Evolutionary conservation across 1,140 invertebrate genomes (phyloP).

Genomic region (Dinothrombium tinctorium): DNA sequence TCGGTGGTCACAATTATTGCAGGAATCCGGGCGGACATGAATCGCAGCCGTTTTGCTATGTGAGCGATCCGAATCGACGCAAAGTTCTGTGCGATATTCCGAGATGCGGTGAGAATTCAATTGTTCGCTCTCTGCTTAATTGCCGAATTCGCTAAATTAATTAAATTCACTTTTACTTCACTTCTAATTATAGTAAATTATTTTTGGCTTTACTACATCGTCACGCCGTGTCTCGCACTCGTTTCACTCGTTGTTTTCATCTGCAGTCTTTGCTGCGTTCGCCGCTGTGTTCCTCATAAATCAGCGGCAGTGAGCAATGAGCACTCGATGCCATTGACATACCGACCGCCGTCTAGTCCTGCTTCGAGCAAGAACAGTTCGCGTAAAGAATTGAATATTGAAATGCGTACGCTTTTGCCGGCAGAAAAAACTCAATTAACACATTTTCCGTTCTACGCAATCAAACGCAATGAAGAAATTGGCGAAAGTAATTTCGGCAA

Average conservation of each 20-base stretch:
- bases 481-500: conserved; percentile 92
- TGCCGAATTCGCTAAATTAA: too few relatives aligned
- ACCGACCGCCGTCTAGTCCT: too few relatives aligned
- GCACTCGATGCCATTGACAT: too few relatives aligned
- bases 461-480: conserved; percentile 71
- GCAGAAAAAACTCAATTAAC: conserved; percentile 23
- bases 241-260: conserved; percentile 25
- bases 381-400: conserved; percentile 23
- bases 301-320: conserved; percentile 10
- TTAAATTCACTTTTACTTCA: too few relatives aligned
- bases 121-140: too few relatives aligned
- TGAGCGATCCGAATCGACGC: conserved; percentile 18
- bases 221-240: not conserved
- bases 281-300: conserved; percentile 10
- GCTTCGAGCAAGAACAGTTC: too few relatives aligned
- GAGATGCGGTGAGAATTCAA: conserved; percentile 40
- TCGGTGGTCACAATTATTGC: conserved; percentile 75
- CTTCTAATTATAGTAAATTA: not conserved
- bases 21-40: conserved; percentile 60
- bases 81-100: conserved; percentile 57
- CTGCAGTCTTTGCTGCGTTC: conserved; percentile 20
- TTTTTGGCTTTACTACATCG: not conserved
- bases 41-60: conserved; percentile 67
- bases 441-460: conserved; percentile 40
- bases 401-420: conserved; percentile 42